These are phyloP conservation scores for Emydoidea blandingii DNA, from an alignment of 2,797 vertebrate genomes.

Conservation along the genomic window DNA sequence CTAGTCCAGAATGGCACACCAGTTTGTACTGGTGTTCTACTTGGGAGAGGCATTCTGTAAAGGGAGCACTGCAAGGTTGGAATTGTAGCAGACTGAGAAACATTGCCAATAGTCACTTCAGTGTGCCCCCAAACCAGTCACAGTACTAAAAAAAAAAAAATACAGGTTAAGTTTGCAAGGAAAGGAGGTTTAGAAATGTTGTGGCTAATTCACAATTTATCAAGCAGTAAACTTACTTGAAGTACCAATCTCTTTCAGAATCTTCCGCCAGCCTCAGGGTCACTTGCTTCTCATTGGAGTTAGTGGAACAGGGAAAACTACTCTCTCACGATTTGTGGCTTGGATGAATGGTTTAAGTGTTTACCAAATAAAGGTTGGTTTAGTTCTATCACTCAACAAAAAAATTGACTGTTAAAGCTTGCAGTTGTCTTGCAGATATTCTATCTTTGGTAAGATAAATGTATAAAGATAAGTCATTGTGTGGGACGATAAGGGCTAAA, in stretches of 20 bases:
- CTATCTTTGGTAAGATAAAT: neutral
- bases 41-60: neutral
- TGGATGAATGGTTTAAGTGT: conserved; percentile 99
- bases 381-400: neutral
- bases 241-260: conserved; percentile 81
- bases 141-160: neutral
- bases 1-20: neutral
- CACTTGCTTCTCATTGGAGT: conserved; percentile 98
- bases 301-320: conserved; percentile 98
- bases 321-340: conserved; percentile 96
- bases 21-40: neutral
- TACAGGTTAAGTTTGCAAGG: neutral
- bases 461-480: neutral
- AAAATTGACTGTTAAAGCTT: neutral
- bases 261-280: conserved; percentile 98
- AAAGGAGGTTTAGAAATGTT: neutral
- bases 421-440: neutral
- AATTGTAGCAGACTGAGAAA: neutral
- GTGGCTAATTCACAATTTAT: neutral
- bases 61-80: neutral
- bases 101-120: neutral
- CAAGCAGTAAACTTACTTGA: neutral
- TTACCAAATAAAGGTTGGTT: conserved; percentile 96
- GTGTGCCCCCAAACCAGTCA: neutral
- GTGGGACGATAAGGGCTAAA: neutral